Base-by-base conservation (phyloP, 2,797 vertebrate species). In the Iguana delicatissima region DNA sequence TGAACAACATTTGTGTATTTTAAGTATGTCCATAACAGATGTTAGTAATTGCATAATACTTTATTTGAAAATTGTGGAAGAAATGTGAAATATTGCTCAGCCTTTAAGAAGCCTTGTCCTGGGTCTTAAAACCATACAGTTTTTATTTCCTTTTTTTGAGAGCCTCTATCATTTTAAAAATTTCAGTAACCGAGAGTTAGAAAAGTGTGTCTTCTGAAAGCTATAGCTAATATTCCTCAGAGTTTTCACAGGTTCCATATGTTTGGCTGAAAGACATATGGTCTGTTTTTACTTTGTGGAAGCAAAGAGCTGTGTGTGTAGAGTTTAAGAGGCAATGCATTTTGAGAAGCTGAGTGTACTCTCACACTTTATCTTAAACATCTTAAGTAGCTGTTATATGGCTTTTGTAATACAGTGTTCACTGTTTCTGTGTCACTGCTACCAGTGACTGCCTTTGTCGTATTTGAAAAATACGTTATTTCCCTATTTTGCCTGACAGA, bases 401-500 rank as follows among this genome's bases (percentile, higher is more conserved):
- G 22, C 13, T 69, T 76, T 32, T 38, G 35, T 35, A 72, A 80
- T 76, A 12, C 7, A 55, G 2, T 6, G 42, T 46, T 73, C 29
- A 35, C 59, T 82, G 55, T 35, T 82, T 18, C 7, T 16, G 2
- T 74, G 35, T 87, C 35, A 8, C 2, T 16, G 16, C 74, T 72
- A 86, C 0, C 0, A 85, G 26, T n/a, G 42, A 0, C 77, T 85
- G 69, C 2, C 16, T 76, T 79, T 87, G 22, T 72, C 32, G 85
- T 80, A 10, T 50, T 62, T 88, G 59, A 83, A 64, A 57, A 73
- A 29, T n/a, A 90, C 80, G 35, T 13, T 22, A 84, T 89, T 84
- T 88, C 89, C 82, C 42, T 38, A 38, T 91, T 92, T 92, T 42
- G n/a, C 94, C 16, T 91, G 93, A 84, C 94, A 99, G 99, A 93